phyloP scores from a whole-genome alignment of 1,140 invertebrate genomes.

The Adoxophyes honmai region DNA sequence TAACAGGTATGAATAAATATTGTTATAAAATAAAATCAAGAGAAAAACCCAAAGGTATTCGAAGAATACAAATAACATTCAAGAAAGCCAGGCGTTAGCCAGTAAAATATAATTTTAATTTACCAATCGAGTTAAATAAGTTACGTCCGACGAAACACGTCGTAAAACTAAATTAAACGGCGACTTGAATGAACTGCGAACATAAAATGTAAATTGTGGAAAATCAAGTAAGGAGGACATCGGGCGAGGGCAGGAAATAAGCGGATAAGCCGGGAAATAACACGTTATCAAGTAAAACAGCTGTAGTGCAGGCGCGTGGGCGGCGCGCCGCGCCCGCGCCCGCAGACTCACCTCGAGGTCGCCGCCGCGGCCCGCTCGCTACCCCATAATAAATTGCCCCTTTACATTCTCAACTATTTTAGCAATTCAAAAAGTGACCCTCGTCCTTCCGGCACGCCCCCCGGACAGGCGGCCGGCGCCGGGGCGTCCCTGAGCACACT shows the following conservation, averaged over 20 bases:
- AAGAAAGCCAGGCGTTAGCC: too few species aligned
- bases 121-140: too few species aligned
- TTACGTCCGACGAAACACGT: neutral
- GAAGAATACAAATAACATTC: too few species aligned
- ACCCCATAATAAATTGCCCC: constrained; percentile 26
- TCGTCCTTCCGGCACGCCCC: constrained; percentile 57
- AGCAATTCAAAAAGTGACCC: constrained; percentile 50
- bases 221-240: constrained; percentile 23
- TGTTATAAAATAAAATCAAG: too few species aligned
- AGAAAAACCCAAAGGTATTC: too few species aligned
- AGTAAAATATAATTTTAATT: too few species aligned
- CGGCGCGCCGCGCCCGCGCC: constrained; percentile 46
- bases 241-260: constrained; percentile 4
- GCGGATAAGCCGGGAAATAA: constrained; percentile 32
- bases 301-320: constrained; percentile 67
- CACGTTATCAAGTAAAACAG: constrained; percentile 67
- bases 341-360: constrained; percentile 70
- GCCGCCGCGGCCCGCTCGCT: constrained; percentile 34
- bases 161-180: neutral
- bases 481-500: constrained; percentile 65
- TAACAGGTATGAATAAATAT: too few species aligned
- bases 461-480: constrained; percentile 50
- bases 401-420: constrained; percentile 44
- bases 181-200: neutral
- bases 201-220: constrained; percentile 15